phyloP scores from a whole-genome alignment of 2,888 invertebrate genomes.

The Altica lythri region DNA sequence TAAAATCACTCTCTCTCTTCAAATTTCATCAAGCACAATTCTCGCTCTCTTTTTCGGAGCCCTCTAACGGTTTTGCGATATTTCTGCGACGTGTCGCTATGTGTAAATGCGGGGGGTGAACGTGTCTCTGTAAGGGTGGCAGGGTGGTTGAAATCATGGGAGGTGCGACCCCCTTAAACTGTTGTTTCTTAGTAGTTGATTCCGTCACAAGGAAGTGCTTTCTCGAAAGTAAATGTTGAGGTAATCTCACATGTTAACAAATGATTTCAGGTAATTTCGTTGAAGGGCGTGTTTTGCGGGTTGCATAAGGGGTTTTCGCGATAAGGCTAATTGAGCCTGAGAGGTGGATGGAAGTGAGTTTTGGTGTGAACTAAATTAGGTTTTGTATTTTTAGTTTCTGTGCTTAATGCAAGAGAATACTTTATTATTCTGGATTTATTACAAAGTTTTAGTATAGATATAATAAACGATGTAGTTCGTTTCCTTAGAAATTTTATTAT shows the following conservation, averaged over 20 bases:
- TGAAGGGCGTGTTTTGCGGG: constrained; percentile 29
- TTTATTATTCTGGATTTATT: too few species aligned
- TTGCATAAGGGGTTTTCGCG: constrained; percentile 11
- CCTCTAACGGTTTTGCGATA: constrained; percentile 44
- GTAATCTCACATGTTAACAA: constrained; percentile 44
- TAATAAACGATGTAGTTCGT: too few species aligned
- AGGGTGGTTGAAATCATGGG: background rate
- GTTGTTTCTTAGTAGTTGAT: constrained; percentile 44
- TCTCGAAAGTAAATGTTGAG: constrained; percentile 38
- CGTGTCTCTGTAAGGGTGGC: background rate
- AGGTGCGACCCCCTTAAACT: constrained; percentile 39
- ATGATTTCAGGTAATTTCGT: constrained; percentile 39
- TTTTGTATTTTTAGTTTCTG: constrained; percentile 9
- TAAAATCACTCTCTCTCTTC: constrained; percentile 46
- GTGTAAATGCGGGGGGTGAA: constrained; percentile 24
- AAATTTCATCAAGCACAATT: constrained; percentile 29
- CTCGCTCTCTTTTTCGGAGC: constrained; percentile 43
- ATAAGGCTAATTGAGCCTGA: constrained; percentile 13
- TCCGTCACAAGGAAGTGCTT: constrained; percentile 38
- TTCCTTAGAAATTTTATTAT: too few species aligned
- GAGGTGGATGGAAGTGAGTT: constrained; percentile 7
- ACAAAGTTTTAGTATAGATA: too few species aligned
- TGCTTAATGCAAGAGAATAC: too few species aligned
- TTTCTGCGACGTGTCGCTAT: constrained; percentile 36
- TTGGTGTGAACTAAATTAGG: background rate